phyloP scores from a whole-genome alignment of 2,113 vertebrate genomes.

The Pseudorasbora parva region DNA sequence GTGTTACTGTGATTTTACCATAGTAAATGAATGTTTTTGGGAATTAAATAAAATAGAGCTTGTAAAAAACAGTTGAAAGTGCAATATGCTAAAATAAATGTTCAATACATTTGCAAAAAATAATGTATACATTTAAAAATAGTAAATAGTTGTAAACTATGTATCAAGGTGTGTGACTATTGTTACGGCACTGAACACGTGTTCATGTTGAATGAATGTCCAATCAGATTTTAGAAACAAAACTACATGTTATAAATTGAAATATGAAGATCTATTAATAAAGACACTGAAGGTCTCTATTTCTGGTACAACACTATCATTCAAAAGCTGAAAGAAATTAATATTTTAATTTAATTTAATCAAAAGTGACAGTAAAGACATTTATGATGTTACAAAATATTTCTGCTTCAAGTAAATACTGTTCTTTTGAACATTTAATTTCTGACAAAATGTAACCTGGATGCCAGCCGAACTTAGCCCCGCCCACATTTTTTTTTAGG shows the following conservation, averaged over 20 bases:
- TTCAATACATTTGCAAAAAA: neutral
- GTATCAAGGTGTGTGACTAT: neutral
- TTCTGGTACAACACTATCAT: neutral
- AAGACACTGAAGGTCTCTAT: no score
- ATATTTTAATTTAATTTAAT: neutral
- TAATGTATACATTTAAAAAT: neutral
- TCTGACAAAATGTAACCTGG: no score
- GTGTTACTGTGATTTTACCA: neutral
- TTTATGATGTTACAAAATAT: neutral
- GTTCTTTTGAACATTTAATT: neutral
- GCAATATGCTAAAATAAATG: neutral
- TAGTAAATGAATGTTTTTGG: neutral
- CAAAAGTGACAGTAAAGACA: neutral
- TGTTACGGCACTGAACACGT: neutral
- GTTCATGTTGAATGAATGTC: neutral
- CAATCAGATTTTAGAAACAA: neutral
- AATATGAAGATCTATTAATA: neutral
- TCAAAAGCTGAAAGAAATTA: neutral
- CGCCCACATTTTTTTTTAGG: no score
- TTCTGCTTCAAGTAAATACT: neutral
- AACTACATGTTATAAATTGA: neutral
- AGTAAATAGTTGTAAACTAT: neutral
- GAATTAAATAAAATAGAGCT: neutral
- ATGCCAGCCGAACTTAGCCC: no score
- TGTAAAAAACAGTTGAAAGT: neutral